Evolutionary conservation across 2,113 vertebrate genomes (phyloP).

Genomic region (Bungarus multicinctus): DNA sequence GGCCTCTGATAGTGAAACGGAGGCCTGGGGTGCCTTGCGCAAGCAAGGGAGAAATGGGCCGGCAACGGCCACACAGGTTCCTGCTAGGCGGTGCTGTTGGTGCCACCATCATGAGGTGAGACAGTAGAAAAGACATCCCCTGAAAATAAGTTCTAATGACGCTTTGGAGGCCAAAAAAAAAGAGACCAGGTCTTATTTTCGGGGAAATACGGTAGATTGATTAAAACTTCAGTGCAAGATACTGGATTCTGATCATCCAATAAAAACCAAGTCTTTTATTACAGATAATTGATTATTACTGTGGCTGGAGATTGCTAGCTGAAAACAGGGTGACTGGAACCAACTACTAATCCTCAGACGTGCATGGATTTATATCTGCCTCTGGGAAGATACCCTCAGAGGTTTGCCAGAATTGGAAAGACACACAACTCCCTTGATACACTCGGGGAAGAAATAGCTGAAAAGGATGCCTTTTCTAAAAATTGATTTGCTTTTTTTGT

Average conservation of each 20-base stretch:
- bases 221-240: not conserved
- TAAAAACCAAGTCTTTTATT: slow-evolving; percentile 12
- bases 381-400: not conserved
- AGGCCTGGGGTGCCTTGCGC: too few species aligned
- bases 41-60: too few species aligned
- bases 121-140: too few species aligned
- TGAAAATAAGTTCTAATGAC: too few species aligned
- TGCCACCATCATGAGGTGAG: too few species aligned
- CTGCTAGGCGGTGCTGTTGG: too few species aligned
- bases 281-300: rapidly evolving
- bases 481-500: not conserved
- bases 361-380: slow-evolving; percentile 1
- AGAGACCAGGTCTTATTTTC: too few species aligned
- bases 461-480: slow-evolving; percentile 2
- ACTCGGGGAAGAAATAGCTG: slow-evolving; percentile 21
- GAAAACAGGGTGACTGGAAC: not conserved
- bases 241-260: not conserved
- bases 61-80: too few species aligned
- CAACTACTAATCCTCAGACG: not conserved
- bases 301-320: not conserved
- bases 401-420: not conserved
- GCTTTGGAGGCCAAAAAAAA: too few species aligned
- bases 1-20: too few species aligned
- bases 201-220: not conserved
- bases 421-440: not conserved